Evolutionary conservation across 2,888 invertebrate genomes (phyloP).

Genomic region (Synergus itoensis): DNA sequence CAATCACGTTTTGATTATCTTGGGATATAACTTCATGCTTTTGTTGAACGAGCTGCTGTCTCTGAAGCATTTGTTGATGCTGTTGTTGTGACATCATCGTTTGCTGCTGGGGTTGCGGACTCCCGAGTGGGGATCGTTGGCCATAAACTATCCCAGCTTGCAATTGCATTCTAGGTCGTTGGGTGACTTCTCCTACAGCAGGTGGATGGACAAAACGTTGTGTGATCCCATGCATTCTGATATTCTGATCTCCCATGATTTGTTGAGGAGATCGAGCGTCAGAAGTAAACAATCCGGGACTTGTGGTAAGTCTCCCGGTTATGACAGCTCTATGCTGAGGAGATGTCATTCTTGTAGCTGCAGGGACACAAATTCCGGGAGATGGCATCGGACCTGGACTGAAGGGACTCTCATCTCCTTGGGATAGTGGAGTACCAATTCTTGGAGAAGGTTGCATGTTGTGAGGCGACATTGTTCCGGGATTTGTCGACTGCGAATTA

Average conservation of each 20-base stretch:
- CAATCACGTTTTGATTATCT: conserved; percentile 64
- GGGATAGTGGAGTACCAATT: conserved; percentile 83
- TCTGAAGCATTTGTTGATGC: conserved; percentile 73
- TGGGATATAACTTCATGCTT: conserved; percentile 66
- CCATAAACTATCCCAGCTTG: conserved; percentile 73
- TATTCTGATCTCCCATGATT: conserved; percentile 69
- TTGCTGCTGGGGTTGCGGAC: conserved; percentile 73
- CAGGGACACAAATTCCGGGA: conserved; percentile 77
- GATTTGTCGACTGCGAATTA: conserved; percentile 74
- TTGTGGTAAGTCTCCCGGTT: conserved; percentile 79
- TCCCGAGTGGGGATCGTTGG: conserved; percentile 74
- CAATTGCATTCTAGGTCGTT: conserved; percentile 73
- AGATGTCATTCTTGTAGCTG: conserved; percentile 80
- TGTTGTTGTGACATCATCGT: conserved; percentile 72
- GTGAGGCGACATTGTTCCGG: conserved; percentile 80
- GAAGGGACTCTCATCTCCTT: conserved; percentile 81
- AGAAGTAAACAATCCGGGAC: conserved; percentile 76
- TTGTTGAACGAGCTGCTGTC: conserved; percentile 65
- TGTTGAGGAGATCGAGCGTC: conserved; percentile 71
- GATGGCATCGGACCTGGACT: conserved; percentile 80
- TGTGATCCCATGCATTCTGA: conserved; percentile 65
- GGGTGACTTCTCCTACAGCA: conserved; percentile 69
- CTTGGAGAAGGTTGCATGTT: conserved; percentile 80
- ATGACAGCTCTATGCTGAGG: conserved; percentile 79
- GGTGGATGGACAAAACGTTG: conserved; percentile 78